A percentile compares a stretch with the other conserved stretches of the same genome.
Conservation (phyloP, 2,113 vertebrate genomes). For the Pelusios castaneus region DNA sequence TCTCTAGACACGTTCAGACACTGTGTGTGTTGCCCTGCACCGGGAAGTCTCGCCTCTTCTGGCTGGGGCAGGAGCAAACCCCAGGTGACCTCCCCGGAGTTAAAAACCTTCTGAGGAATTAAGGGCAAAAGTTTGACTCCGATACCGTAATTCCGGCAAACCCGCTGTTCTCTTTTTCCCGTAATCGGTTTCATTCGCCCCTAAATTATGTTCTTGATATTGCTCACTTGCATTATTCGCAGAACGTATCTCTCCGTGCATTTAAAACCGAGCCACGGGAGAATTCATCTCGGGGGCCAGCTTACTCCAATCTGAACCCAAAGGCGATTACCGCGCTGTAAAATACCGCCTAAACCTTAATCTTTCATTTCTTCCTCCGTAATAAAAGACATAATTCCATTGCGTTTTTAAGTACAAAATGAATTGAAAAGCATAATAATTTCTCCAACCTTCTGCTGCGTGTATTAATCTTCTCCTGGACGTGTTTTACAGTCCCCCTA, state of each 20-base stretch:
- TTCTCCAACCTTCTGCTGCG: constrained; percentile 63
- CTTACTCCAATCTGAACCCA: constrained; percentile 59
- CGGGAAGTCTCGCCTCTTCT: neutral
- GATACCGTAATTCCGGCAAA: constrained; percentile 14
- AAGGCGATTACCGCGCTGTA: constrained; percentile 53
- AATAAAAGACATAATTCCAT: constrained; percentile 63
- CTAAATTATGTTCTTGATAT: too few species aligned
- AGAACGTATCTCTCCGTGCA: too few species aligned
- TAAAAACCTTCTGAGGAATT: neutral
- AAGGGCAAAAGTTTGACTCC: constrained; percentile 35
- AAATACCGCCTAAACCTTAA: constrained; percentile 53
- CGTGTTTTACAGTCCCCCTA: neutral
- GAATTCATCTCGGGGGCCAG: constrained; percentile 58
- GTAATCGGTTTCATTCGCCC: constrained; percentile 59
- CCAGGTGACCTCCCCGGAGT: neutral
- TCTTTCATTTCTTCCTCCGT: constrained; percentile 64
- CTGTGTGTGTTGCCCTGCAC: too few species aligned
- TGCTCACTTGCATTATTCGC: too few species aligned
- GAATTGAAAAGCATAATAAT: constrained; percentile 61
- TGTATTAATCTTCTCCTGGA: constrained; percentile 38
- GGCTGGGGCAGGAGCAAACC: neutral
- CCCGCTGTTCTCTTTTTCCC: constrained; percentile 58
- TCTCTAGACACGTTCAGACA: neutral
- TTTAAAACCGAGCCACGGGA: constrained; percentile 28
- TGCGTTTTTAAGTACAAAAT: constrained; percentile 60